These are phyloP conservation scores for Papilio helenus DNA, from an alignment of 1,140 invertebrate genomes.

Conservation along the genomic window DNA sequence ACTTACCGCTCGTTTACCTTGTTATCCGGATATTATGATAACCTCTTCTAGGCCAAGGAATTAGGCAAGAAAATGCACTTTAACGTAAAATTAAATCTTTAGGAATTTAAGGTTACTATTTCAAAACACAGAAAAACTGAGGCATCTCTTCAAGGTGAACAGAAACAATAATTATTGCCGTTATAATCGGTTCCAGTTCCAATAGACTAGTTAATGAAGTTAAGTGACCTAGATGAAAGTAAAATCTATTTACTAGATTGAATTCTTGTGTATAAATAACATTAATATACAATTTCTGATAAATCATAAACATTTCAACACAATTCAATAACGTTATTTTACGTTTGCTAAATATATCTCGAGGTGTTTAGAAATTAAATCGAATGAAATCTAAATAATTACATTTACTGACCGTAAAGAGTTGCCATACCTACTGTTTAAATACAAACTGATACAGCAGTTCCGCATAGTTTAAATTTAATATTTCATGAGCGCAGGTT, in stretches of 20 bases:
- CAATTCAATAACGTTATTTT: not conserved
- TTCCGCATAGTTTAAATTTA: not conserved
- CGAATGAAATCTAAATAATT: not conserved
- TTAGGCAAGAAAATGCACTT: not conserved
- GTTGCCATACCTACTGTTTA: not conserved
- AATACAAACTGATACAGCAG: not conserved
- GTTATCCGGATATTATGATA: not conserved
- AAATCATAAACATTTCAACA: not conserved
- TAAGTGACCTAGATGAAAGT: not conserved
- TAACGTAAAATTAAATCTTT: not conserved
- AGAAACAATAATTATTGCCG: not conserved
- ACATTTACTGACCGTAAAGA: constrained; percentile 1
- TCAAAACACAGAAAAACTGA: not conserved
- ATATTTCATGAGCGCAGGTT: constrained; percentile 1
- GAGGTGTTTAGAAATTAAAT: not conserved
- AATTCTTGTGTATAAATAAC: not conserved
- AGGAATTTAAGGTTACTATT: not conserved
- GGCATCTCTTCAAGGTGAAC: not conserved
- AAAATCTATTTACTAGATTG: not conserved
- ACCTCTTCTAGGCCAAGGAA: not conserved
- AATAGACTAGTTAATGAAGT: constrained; percentile 9
- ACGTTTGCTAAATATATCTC: not conserved
- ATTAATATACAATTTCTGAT: not conserved
- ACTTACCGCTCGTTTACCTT: not conserved
- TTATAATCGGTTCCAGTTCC: constrained; percentile 1